Percentiles rank a stretch among this genome's conserved stretches.
phyloP scores from a whole-genome alignment of 2,888 invertebrate genomes.

The Caenorhabditis auriculariae region DNA sequence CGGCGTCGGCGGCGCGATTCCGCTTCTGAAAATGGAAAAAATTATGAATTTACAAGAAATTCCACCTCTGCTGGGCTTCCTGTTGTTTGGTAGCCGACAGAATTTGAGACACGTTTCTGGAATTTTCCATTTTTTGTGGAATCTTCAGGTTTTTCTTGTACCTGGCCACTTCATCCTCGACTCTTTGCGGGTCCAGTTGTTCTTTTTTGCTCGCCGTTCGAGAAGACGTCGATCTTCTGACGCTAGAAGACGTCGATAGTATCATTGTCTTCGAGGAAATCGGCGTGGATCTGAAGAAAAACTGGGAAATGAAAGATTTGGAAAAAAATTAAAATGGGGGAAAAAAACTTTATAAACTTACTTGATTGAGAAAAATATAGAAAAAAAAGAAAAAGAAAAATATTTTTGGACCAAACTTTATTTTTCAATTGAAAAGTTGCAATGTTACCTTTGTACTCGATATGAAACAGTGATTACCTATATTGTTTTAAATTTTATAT shows the following conservation, averaged over 20 bases:
- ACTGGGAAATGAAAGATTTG: background rate
- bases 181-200: slow-evolving; percentile 29
- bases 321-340: background rate
- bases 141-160: background rate
- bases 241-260: slow-evolving; percentile 3
- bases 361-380: too few relatives aligned
- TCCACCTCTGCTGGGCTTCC: slow-evolving; percentile 16
- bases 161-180: slow-evolving; percentile 37
- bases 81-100: slow-evolving; percentile 36
- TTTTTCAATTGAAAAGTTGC: too few relatives aligned
- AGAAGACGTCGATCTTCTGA: slow-evolving; percentile 1
- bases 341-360: background rate
- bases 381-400: too few relatives aligned
- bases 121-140: slow-evolving; percentile 1
- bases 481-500: too few relatives aligned
- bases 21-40: slow-evolving; percentile 6
- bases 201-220: slow-evolving; percentile 22
- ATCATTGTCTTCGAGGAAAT: too few relatives aligned
- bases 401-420: too few relatives aligned
- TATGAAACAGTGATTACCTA: too few relatives aligned
- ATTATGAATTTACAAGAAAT: background rate
- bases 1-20: background rate
- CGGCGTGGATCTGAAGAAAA: too few relatives aligned
- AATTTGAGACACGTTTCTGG: slow-evolving; percentile 39
- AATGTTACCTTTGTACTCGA: too few relatives aligned